A percentile compares a stretch with the other conserved stretches of the same genome.
Evolutionary conservation across 2,113 vertebrate genomes (phyloP).

Genomic region (Vulpes lagopus): DNA sequence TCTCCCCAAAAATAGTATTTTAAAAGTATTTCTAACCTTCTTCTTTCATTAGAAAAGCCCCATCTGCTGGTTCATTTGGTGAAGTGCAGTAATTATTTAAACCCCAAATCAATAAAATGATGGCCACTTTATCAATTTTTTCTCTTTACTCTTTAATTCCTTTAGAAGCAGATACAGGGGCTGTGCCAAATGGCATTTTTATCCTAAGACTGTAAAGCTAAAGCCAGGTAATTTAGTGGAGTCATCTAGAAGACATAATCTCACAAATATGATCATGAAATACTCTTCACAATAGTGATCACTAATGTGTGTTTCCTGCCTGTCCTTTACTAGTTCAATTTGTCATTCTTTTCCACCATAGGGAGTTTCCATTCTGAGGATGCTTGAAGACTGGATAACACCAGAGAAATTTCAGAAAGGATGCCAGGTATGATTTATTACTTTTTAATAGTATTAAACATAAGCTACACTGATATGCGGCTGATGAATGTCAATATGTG

Average conservation of each 20-base stretch:
- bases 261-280: background rate
- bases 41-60: slow-evolving; percentile 52
- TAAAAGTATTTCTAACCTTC: background rate
- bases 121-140: background rate
- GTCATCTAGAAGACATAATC: background rate
- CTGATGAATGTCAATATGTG: background rate
- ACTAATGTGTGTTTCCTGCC: background rate
- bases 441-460: background rate
- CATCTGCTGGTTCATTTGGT: slow-evolving; percentile 65
- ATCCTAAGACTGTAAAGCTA: background rate
- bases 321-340: background rate
- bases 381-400: slow-evolving; percentile 93
- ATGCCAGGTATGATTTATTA: slow-evolving; percentile 88
- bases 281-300: background rate
- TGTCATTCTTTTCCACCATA: slow-evolving; percentile 64
- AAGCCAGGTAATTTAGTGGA: background rate
- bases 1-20: background rate
- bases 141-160: background rate
- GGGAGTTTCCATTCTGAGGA: slow-evolving; percentile 93
- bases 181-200: background rate
- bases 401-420: slow-evolving; percentile 90
- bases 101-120: background rate
- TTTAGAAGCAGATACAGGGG: background rate
- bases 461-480: background rate
- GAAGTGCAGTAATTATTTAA: slow-evolving; percentile 61